Base-by-base conservation (phyloP, 1,140 invertebrate species). In the Aphelinus certus region DNA sequence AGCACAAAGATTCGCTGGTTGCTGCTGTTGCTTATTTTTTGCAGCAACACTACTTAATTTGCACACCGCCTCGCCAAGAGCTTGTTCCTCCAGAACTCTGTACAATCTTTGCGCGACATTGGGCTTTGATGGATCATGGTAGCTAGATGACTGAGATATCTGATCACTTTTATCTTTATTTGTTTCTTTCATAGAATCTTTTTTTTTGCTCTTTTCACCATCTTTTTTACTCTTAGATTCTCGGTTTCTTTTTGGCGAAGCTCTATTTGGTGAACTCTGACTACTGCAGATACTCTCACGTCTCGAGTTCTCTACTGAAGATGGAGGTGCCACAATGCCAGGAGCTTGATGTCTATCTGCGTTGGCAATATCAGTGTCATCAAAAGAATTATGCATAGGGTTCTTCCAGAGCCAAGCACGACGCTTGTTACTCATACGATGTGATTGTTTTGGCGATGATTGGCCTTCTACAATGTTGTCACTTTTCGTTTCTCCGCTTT, bases 61-160 rank as follows among this genome's bases (percentile, higher is more conserved):
- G 47, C 80, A 73, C 60, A 85, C 78, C 7, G 80, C 70, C 62
- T 87, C 87, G 9, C 86, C 85, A 7, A 87, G 80, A 45, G 83
- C 83, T 51, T 85, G 83, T 71, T 88, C 88, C 71, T 89, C 88
- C 71, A 88, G 81, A 1, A 89, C 83, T 68, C 86, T 81, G 75
- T 87, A 88, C 1, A 88, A 78, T 53, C 84, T 77, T 5, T 86
- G 84, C 10, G 84, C 83, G n/a, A 84, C 81, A 74, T 79, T 83
- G 9, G 84, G 73, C 83, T 81, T 85, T 3, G 60, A 45, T 63
- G 42, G 3, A 26, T 26, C 26, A 26, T 26, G 26, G 49, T 53
- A 3, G 5, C 7, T n/a, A 10, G 10, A 9, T 26, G 62, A 48
- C 2, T 47, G 62, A 3, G 62, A 47, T 2, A 26, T 48, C 51